Conservation (phyloP, 2,888 invertebrate genomes). For the Pocota personata region DNA sequence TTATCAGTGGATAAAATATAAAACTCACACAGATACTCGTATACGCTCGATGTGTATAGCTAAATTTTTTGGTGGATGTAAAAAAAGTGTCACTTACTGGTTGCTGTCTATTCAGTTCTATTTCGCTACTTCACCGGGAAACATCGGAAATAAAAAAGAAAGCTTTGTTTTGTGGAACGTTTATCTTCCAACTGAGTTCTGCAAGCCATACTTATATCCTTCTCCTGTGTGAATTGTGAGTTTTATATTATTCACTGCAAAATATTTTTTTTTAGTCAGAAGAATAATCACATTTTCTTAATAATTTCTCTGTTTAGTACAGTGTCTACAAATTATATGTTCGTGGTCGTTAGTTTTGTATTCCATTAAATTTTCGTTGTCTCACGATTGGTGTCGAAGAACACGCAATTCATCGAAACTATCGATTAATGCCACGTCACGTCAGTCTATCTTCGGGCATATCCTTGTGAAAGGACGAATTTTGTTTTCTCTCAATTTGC, state of each 20-base stretch:
- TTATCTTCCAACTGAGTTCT: slow-evolving; percentile 21
- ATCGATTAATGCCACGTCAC: slow-evolving; percentile 63
- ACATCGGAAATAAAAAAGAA: slow-evolving; percentile 41
- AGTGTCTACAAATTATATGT: background rate
- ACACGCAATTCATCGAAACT: slow-evolving; percentile 21
- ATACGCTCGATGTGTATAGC: slow-evolving; percentile 16
- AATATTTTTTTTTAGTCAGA: background rate
- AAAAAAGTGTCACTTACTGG: slow-evolving; percentile 57
- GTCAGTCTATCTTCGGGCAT: slow-evolving; percentile 31
- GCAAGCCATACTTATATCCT: background rate
- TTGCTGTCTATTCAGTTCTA: slow-evolving; percentile 47
- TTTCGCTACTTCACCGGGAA: slow-evolving; percentile 42
- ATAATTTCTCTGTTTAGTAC: background rate
- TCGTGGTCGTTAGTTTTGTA: background rate
- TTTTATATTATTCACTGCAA: background rate
- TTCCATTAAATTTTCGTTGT: background rate
- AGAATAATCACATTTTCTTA: background rate
- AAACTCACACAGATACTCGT: slow-evolving; percentile 13
- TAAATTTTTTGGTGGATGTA: slow-evolving; percentile 26
- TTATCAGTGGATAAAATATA: slow-evolving; percentile 33
- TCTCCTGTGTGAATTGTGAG: slow-evolving; percentile 36
- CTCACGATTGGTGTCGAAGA: background rate
- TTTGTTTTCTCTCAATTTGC: background rate
- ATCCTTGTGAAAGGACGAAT: background rate
- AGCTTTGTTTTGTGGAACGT: background rate